phyloP scores from a whole-genome alignment of 2,888 invertebrate species.

The Phorcus lineatus region DNA sequence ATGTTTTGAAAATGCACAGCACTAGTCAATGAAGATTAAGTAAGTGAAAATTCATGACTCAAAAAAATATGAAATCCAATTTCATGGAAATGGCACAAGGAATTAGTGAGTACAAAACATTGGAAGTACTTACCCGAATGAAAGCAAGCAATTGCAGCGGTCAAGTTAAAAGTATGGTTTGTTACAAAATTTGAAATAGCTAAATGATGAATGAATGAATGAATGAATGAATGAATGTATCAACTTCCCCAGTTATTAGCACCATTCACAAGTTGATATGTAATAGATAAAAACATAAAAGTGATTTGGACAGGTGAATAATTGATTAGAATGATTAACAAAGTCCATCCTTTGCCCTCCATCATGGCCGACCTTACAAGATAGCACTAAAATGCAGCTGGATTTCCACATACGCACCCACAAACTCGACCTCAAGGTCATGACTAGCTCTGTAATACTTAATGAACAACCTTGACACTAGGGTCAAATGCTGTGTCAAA shows the following conservation, averaged over 20 bases:
- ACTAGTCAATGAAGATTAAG: no score
- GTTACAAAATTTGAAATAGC: no score
- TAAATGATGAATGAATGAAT: no score
- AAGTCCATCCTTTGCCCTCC: neutral
- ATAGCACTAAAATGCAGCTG: slow-evolving; percentile 21
- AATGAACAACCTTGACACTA: slow-evolving; percentile 8
- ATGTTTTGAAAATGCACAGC: no score
- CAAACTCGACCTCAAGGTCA: neutral
- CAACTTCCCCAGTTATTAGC: neutral
- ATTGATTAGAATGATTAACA: neutral
- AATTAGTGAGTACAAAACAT: no score
- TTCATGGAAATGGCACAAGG: no score
- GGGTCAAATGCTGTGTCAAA: slow-evolving; percentile 20
- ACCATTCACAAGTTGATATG: slow-evolving; percentile 14
- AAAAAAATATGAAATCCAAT: no score
- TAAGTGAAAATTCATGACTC: no score
- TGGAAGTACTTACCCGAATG: no score
- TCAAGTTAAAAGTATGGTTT: no score
- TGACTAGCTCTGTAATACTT: slow-evolving; percentile 23
- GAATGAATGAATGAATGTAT: no score
- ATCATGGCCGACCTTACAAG: slow-evolving; percentile 1
- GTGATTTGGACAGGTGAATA: neutral
- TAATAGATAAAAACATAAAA: slow-evolving; percentile 5
- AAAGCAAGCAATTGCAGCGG: no score
- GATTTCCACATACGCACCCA: slow-evolving; percentile 9